phyloP scores from a whole-genome alignment of 2,113 vertebrate genomes.

The Xenus cinereus region DNA sequence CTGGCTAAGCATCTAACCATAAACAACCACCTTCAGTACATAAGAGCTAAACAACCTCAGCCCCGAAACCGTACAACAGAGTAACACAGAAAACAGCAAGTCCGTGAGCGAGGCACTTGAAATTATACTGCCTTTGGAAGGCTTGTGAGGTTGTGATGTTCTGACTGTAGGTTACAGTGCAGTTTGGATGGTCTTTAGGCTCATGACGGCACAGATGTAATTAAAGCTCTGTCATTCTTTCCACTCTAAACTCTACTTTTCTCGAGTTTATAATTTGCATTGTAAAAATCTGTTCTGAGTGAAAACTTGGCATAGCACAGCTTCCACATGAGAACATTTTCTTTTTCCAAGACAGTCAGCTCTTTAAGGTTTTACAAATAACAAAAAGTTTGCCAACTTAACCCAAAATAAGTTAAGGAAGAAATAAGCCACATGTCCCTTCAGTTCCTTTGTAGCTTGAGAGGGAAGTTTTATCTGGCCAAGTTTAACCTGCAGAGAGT shows the following conservation, averaged over 20 bases:
- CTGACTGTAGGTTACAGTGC: background rate
- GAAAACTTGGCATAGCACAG: background rate
- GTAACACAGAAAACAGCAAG: background rate
- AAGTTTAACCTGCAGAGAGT: background rate
- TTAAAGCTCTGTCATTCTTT: slow-evolving; percentile 30
- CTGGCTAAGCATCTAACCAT: background rate
- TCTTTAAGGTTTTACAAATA: background rate
- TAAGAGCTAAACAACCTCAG: background rate
- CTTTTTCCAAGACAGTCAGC: slow-evolving; percentile 1
- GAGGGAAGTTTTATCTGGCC: background rate
- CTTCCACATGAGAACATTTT: background rate
- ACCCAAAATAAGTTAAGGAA: background rate
- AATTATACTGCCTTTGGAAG: background rate
- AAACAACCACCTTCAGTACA: background rate
- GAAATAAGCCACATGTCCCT: background rate
- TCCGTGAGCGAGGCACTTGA: background rate
- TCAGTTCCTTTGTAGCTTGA: background rate
- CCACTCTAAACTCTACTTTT: slow-evolving; percentile 41
- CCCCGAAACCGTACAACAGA: background rate
- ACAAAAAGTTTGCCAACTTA: background rate
- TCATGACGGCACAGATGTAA: background rate
- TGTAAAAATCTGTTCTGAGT: slow-evolving; percentile 30
- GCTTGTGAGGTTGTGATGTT: background rate
- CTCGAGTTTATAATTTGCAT: slow-evolving; percentile 26
- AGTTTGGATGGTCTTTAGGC: background rate